phyloP scores from a whole-genome alignment of 2,888 invertebrate species.

The Troilus luridus region DNA sequence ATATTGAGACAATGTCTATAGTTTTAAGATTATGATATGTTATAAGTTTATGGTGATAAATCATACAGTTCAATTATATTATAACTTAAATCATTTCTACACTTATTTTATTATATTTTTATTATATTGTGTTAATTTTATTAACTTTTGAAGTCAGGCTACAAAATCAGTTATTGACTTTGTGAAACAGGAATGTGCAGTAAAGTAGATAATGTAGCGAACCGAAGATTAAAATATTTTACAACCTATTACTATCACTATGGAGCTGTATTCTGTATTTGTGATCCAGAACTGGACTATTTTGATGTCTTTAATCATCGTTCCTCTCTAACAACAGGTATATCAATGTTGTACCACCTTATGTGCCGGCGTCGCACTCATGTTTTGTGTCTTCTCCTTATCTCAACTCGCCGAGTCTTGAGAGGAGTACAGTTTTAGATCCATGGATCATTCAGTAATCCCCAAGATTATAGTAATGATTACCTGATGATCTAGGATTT shows the following conservation, averaged over 20 bases:
- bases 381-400: neutral
- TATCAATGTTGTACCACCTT: neutral
- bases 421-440: neutral
- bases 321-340: neutral
- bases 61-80: neutral
- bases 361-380: neutral
- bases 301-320: neutral
- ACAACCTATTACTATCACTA: neutral
- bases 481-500: neutral
- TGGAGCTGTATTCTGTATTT: neutral
- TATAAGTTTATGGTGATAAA: neutral
- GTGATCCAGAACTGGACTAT: neutral
- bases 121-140: neutral
- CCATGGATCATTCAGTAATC: neutral
- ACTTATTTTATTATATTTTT: neutral
- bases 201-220: neutral
- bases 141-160: neutral
- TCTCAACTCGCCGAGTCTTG: neutral
- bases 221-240: neutral
- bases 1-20: no score
- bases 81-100: neutral
- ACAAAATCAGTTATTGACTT: conserved; percentile 7
- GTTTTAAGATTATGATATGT: neutral
- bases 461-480: no score
- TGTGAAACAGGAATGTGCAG: conserved; percentile 20